These are phyloP conservation scores for Mnemiopsis leidyi DNA, from an alignment of 37 sponge, comb jelly and placozoan genomes.

Conservation along the genomic window DNA sequence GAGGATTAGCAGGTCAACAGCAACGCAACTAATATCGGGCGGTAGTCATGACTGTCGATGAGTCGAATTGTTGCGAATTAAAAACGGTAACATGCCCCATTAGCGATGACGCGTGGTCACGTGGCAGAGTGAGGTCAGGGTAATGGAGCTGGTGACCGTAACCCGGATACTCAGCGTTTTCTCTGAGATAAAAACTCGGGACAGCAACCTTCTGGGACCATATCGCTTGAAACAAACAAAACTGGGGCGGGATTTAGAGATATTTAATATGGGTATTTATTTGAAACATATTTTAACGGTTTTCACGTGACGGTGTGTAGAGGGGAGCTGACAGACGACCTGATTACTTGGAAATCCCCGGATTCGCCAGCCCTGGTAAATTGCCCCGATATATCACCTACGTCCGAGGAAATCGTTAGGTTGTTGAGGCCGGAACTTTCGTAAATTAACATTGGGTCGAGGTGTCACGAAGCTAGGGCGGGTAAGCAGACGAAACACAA, in stretches of 20 bases:
- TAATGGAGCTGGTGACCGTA: neutral
- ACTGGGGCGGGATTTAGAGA: neutral
- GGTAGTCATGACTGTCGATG: neutral
- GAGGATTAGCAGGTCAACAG: neutral
- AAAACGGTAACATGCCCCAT: neutral
- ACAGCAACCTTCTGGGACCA: neutral
- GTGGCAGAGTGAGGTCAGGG: neutral
- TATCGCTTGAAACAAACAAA: neutral
- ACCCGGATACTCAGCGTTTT: neutral
- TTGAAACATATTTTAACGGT: neutral
- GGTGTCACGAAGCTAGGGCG: neutral
- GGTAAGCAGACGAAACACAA: neutral
- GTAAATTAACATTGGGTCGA: neutral
- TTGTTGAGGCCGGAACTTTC: neutral
- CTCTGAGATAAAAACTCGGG: neutral
- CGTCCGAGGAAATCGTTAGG: neutral
- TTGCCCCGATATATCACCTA: neutral
- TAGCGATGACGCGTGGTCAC: neutral
- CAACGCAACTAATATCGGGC: neutral
- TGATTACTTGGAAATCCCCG: neutral
- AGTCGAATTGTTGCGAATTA: neutral
- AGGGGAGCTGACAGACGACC: neutral
- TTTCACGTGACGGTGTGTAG: neutral
- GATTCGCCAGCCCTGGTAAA: neutral
- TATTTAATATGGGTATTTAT: neutral